Percentiles rank a stretch among this genome's conserved stretches.
Evolutionary conservation across 1,140 invertebrate genomes (phyloP).

Genomic region (Forficula auricularia): DNA sequence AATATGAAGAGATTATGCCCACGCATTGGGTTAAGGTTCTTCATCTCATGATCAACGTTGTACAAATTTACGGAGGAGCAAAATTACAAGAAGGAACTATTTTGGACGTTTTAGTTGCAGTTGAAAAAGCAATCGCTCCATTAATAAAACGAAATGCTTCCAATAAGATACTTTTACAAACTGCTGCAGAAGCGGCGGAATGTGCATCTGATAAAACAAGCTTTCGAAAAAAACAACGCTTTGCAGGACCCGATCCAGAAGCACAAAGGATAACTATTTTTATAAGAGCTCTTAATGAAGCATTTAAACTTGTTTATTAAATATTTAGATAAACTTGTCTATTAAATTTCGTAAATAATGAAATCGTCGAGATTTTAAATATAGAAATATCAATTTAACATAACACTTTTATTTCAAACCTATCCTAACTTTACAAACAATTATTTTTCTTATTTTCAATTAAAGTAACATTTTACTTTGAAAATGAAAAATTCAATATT

Average conservation of each 20-base stretch:
- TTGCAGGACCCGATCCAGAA: constrained; percentile 1
- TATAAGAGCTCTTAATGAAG: neutral
- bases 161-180: constrained; percentile 18
- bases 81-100: constrained; percentile 37
- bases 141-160: no score
- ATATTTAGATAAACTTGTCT: constrained; percentile 1
- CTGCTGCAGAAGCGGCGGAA: constrained; percentile 32
- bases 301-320: constrained; percentile 10
- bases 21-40: no score
- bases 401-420: no score
- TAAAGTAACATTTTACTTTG: no score
- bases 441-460: constrained; percentile 5
- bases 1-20: no score
- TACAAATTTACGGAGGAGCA: constrained; percentile 33
- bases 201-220: constrained; percentile 26
- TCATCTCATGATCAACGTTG: constrained; percentile 14
- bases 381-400: no score
- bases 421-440: no score
- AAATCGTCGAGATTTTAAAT: no score
- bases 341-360: neutral
- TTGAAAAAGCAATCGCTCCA: constrained; percentile 14
- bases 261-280: no score
- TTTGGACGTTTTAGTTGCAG: constrained; percentile 30
- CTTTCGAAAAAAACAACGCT: neutral
- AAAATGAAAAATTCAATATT: no score